These are phyloP conservation scores for Melanogrammus aeglefinus DNA, from an alignment of 2,797 vertebrate genomes.

Conservation along the genomic window DNA sequence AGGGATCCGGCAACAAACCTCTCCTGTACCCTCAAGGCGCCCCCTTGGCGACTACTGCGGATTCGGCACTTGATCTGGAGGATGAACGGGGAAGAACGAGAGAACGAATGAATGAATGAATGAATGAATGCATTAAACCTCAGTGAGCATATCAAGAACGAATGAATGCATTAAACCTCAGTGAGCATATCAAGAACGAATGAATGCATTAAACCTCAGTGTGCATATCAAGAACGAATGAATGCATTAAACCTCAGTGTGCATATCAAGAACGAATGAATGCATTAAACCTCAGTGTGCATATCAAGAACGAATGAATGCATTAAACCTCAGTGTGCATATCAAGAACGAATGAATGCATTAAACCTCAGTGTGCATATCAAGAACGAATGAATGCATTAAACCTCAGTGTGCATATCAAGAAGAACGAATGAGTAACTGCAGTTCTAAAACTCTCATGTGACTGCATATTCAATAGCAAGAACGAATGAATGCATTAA, in stretches of 20 bases:
- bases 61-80: constrained; percentile 70
- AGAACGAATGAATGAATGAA: not conserved
- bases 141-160: not conserved
- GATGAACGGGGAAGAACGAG: not conserved
- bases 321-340: not conserved
- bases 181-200: too few species aligned
- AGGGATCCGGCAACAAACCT: constrained; percentile 92
- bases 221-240: too few species aligned
- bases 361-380: not conserved
- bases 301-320: too few species aligned
- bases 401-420: not conserved
- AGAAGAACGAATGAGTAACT: too few species aligned
- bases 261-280: too few species aligned
- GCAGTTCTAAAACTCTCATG: too few species aligned
- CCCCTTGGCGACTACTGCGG: constrained; percentile 71
- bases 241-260: not conserved
- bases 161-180: not conserved
- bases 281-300: not conserved
- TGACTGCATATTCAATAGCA: too few species aligned
- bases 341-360: too few species aligned
- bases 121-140: too few species aligned
- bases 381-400: too few species aligned
- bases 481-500: too few species aligned
- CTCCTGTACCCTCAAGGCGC: constrained; percentile 79
- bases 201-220: not conserved